These are phyloP conservation scores for Anarsia innoxiella DNA, from an alignment of 2,888 invertebrate species.

Conservation along the genomic window DNA sequence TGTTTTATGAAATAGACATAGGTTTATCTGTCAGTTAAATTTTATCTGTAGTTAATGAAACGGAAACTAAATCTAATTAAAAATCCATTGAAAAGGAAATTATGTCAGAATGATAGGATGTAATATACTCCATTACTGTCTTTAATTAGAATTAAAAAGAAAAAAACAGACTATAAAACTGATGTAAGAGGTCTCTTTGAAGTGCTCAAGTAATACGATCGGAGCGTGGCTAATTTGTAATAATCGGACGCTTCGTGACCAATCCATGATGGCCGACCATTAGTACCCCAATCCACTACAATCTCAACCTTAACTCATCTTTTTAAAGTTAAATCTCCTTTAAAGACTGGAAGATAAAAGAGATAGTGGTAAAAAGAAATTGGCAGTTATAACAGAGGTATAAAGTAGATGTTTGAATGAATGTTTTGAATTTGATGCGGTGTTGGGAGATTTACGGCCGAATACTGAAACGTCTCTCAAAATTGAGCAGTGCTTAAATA, in stretches of 20 bases:
- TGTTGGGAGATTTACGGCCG: too few relatives aligned
- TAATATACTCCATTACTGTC: too few relatives aligned
- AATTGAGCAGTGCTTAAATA: too few relatives aligned
- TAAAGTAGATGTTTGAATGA: background rate
- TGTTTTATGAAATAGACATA: too few relatives aligned
- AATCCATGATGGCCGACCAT: slow-evolving; percentile 20
- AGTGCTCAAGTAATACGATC: slow-evolving; percentile 8
- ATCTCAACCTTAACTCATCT: background rate
- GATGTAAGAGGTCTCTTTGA: background rate
- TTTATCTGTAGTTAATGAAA: too few relatives aligned
- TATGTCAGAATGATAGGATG: too few relatives aligned
- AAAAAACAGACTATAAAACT: too few relatives aligned
- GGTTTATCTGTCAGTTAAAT: too few relatives aligned
- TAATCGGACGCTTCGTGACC: slow-evolving; percentile 43
- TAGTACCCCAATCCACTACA: background rate
- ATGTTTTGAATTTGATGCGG: background rate
- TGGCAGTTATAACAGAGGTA: slow-evolving; percentile 1
- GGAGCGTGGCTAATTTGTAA: slow-evolving; percentile 52
- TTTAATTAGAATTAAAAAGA: too few relatives aligned
- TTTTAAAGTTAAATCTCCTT: background rate
- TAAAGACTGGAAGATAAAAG: background rate
- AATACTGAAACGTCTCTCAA: too few relatives aligned
- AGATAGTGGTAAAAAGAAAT: background rate
- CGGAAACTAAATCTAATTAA: too few relatives aligned
- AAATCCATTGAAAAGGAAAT: too few relatives aligned